Percentiles rank a stretch among this genome's conserved stretches.
These are phyloP conservation scores for Drosophila helvetica DNA, from an alignment of 2,888 invertebrate species.

Conservation along the genomic window DNA sequence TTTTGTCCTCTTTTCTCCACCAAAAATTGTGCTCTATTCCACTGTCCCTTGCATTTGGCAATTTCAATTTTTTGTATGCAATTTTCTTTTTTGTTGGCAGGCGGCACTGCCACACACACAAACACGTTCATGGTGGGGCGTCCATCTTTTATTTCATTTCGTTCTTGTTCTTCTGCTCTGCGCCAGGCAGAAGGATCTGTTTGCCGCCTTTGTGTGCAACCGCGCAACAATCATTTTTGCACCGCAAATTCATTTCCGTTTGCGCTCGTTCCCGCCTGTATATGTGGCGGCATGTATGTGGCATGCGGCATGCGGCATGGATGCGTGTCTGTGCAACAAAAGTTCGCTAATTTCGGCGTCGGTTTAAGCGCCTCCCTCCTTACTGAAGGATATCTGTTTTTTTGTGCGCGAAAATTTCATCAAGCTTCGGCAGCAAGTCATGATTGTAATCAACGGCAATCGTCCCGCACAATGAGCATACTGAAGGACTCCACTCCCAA, in stretches of 20 bases:
- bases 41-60: slow-evolving; percentile 43
- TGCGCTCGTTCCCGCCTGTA: slow-evolving; percentile 39
- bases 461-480: slow-evolving; percentile 4
- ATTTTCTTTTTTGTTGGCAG: slow-evolving; percentile 40
- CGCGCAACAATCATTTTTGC: slow-evolving; percentile 73
- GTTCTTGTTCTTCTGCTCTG: slow-evolving; percentile 25
- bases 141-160: slow-evolving; percentile 51
- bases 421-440: slow-evolving; percentile 1
- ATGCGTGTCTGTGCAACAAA: slow-evolving; percentile 47
- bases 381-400: slow-evolving; percentile 9
- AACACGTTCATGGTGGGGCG: slow-evolving; percentile 15
- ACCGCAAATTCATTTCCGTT: slow-evolving; percentile 75
- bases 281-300: neutral
- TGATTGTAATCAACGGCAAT: slow-evolving; percentile 3
- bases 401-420: slow-evolving; percentile 53
- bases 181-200: neutral
- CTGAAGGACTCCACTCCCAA: slow-evolving; percentile 5
- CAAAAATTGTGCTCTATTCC: slow-evolving; percentile 1
- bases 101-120: slow-evolving; percentile 16
- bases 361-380: slow-evolving; percentile 43
- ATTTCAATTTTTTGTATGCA: slow-evolving; percentile 59
- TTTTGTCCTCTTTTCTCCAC: neutral
- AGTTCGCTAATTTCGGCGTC: slow-evolving; percentile 64
- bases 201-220: slow-evolving; percentile 51
- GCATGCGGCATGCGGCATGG: slow-evolving; percentile 5